Conservation (phyloP, 2,113 vertebrate genomes). For the Burhinus bistriatus region DNA sequence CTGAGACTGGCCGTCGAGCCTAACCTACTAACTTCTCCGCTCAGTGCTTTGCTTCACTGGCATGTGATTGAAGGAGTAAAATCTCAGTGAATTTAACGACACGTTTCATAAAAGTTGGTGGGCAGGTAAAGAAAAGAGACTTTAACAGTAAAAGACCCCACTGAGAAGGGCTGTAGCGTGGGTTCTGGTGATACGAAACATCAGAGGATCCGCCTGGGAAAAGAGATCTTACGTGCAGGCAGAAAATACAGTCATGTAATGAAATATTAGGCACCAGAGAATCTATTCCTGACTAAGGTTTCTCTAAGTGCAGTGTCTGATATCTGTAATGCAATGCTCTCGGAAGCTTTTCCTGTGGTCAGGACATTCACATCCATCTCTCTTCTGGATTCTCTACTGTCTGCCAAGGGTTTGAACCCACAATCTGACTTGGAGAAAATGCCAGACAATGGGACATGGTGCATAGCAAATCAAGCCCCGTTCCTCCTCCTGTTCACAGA, state of each 20-base stretch:
- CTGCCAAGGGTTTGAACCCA: not conserved
- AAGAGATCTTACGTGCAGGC: not conserved
- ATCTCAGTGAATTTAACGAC: not conserved
- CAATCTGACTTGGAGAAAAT: not conserved
- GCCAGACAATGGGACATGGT: not conserved
- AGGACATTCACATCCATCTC: not conserved
- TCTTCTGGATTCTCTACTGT: not conserved
- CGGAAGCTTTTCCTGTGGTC: not conserved
- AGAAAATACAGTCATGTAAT: not conserved
- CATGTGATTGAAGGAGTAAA: not conserved
- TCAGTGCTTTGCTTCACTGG: not conserved
- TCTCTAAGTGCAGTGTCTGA: not conserved
- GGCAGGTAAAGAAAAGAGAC: not conserved
- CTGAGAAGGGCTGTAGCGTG: not conserved
- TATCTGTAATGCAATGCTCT: not conserved
- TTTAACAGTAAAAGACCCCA: not conserved
- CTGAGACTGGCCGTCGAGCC: not conserved
- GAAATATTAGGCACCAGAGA: not conserved
- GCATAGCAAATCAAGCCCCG: fast-evolving
- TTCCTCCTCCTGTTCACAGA: not conserved
- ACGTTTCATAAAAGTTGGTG: not conserved
- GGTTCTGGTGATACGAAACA: not conserved
- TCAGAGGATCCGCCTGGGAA: not conserved
- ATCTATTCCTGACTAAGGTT: not conserved
- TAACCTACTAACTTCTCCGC: not conserved